phyloP scores from a whole-genome alignment of 2,888 invertebrate genomes.

The Eupithecia subumbrata region DNA sequence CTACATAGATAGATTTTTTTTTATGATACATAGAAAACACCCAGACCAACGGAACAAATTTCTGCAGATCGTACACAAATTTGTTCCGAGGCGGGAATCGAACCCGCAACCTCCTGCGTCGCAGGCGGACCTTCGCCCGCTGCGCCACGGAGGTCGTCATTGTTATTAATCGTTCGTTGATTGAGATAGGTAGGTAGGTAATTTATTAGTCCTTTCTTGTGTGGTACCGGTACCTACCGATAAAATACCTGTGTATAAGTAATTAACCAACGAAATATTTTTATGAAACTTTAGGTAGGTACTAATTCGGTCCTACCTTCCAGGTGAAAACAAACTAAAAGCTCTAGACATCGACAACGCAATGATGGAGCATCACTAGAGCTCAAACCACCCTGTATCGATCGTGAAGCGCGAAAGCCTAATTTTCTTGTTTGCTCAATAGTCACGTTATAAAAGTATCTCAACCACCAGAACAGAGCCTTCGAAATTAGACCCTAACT shows the following conservation, averaged over 20 bases:
- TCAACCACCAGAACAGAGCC: not conserved
- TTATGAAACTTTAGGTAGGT: not conserved
- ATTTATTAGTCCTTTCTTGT: not conserved
- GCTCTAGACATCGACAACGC: slow-evolving; percentile 11
- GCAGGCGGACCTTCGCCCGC: too few relatives aligned
- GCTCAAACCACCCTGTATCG: slow-evolving; percentile 27
- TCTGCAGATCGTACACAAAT: too few relatives aligned
- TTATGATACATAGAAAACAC: too few relatives aligned
- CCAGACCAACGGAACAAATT: too few relatives aligned
- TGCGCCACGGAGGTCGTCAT: too few relatives aligned
- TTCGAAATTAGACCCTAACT: slow-evolving; percentile 1
- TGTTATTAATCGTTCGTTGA: not conserved
- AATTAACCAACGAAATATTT: not conserved
- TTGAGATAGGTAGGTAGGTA: not conserved
- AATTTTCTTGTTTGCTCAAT: slow-evolving; percentile 31
- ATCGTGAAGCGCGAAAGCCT: slow-evolving; percentile 32
- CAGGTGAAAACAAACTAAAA: not conserved
- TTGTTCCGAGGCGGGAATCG: too few relatives aligned
- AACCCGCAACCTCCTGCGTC: too few relatives aligned
- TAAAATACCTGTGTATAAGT: not conserved
- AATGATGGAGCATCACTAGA: slow-evolving; percentile 16
- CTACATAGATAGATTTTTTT: too few relatives aligned
- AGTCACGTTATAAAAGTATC: slow-evolving; percentile 7
- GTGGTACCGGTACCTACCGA: not conserved
- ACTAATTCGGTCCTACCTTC: not conserved